Percentiles rank a stretch among this genome's conserved stretches.
Evolutionary conservation across 2,888 invertebrate species (phyloP).

Genomic region (Lasioglossum oenotherae): DNA sequence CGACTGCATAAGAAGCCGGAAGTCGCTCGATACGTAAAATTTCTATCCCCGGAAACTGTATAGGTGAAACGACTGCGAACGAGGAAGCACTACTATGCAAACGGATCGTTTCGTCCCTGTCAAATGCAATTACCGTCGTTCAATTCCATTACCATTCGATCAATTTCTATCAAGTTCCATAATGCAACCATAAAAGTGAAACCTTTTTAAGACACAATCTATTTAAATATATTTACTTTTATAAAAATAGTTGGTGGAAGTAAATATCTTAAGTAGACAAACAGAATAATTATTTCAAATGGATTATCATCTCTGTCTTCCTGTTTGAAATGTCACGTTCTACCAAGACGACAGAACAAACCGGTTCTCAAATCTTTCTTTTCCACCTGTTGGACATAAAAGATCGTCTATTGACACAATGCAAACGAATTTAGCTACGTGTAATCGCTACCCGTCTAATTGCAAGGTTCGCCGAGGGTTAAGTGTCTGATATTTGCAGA

Average conservation of each 20-base stretch:
- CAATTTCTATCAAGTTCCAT: background rate
- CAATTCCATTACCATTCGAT: no score
- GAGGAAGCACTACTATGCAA: constrained; percentile 24
- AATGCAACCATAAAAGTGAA: background rate
- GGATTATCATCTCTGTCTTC: background rate
- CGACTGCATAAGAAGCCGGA: constrained; percentile 65
- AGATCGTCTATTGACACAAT: background rate
- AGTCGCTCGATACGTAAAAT: constrained; percentile 61
- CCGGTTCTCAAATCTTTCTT: background rate
- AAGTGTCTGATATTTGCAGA: constrained; percentile 15
- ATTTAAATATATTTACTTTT: background rate
- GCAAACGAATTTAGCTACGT: background rate
- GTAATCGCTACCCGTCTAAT: background rate
- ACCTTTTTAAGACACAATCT: background rate
- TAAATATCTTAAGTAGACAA: background rate
- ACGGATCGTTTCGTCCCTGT: background rate
- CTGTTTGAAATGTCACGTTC: background rate
- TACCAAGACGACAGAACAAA: background rate
- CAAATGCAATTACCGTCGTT: constrained; percentile 6
- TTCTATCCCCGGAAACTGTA: constrained; percentile 63
- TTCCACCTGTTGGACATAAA: background rate
- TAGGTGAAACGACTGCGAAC: constrained; percentile 53
- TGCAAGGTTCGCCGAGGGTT: background rate
- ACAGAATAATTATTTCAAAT: background rate
- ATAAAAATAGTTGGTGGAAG: background rate